These are phyloP conservation scores for Wiebesia pumilae DNA, from an alignment of 1,140 invertebrate genomes.

Conservation along the genomic window DNA sequence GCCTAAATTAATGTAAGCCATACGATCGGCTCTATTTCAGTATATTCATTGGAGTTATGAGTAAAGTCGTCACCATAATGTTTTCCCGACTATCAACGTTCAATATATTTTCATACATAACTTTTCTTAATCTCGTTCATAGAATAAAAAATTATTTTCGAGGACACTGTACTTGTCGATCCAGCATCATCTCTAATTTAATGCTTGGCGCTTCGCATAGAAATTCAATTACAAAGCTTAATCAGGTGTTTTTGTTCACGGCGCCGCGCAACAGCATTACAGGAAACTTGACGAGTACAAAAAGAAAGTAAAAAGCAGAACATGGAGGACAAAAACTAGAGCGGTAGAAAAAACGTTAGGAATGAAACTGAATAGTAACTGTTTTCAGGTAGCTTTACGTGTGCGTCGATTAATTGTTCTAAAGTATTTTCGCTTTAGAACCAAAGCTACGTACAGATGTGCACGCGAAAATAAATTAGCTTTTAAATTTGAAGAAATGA, in stretches of 20 bases:
- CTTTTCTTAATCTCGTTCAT: neutral
- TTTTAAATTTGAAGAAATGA: neutral
- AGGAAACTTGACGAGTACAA: neutral
- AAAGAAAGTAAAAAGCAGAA: neutral
- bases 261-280: neutral
- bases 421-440: neutral
- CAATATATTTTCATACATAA: neutral
- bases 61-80: neutral
- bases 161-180: neutral
- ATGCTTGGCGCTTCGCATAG: slow-evolving; percentile 19
- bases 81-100: neutral
- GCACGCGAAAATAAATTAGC: neutral
- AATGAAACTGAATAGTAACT: slow-evolving; percentile 10
- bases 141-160: neutral
- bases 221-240: slow-evolving; percentile 40
- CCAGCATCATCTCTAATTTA: neutral
- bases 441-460: neutral
- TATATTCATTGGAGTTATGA: neutral
- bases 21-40: neutral
- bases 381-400: slow-evolving; percentile 3
- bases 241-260: slow-evolving; percentile 4
- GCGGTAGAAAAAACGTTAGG: neutral
- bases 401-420: slow-evolving; percentile 26
- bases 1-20: no score
- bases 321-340: neutral